phyloP scores from a whole-genome alignment of 2,888 invertebrate genomes.

The Drosophila flavopinicola region DNA sequence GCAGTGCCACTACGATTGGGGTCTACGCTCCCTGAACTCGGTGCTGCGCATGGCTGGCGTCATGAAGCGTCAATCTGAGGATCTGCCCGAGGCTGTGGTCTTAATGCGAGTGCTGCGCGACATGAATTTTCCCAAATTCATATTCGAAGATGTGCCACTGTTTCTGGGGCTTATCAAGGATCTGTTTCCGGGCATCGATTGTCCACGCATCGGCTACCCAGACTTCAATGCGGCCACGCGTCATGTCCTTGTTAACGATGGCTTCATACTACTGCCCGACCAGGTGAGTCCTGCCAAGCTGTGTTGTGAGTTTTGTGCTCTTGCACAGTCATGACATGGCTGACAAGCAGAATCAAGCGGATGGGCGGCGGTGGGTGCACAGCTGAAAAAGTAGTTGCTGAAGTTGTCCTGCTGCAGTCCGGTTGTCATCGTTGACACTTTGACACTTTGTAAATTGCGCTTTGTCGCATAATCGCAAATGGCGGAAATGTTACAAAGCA shows the following conservation, averaged over 20 bases:
- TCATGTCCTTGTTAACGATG: conserved; percentile 87
- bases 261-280: conserved; percentile 88
- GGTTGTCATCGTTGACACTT: conserved; percentile 73
- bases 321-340: conserved; percentile 44
- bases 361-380: conserved; percentile 5
- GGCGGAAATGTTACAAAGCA: conserved; percentile 74
- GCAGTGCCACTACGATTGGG: conserved; percentile 97
- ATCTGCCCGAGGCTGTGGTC: conserved; percentile 93
- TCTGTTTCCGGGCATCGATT: conserved; percentile 95
- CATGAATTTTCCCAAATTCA: conserved; percentile 97
- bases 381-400: conserved; percentile 31
- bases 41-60: conserved; percentile 96
- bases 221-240: conserved; percentile 93
- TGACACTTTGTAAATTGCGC: conserved; percentile 81
- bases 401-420: conserved; percentile 35
- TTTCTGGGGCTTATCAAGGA: conserved; percentile 94
- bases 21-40: conserved; percentile 94
- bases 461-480: conserved; percentile 72
- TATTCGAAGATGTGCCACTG: conserved; percentile 95
- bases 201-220: conserved; percentile 94
- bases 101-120: conserved; percentile 96
- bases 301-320: conserved; percentile 18
- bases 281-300: conserved; percentile 85
- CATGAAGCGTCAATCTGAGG: conserved; percentile 90
- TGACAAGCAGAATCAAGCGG: conserved; percentile 44